These are phyloP conservation scores for Seira sanloemensis DNA, from an alignment of 2,888 invertebrate species.

Conservation along the genomic window DNA sequence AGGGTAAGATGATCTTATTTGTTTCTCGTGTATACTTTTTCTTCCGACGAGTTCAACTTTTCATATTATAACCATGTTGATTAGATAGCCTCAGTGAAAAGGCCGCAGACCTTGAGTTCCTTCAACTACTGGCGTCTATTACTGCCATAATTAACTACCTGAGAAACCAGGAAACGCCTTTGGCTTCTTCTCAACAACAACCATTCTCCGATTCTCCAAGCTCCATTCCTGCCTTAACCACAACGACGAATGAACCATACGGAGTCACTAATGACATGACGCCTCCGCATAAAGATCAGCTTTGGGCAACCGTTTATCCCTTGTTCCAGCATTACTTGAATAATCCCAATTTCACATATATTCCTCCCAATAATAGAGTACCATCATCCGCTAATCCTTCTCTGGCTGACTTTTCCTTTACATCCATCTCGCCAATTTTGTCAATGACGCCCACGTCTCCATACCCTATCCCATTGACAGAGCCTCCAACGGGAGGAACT, in stretches of 20 bases:
- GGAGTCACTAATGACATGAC: constrained; percentile 50
- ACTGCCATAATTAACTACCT: constrained; percentile 65
- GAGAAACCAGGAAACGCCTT: constrained; percentile 23
- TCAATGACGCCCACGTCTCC: constrained; percentile 52
- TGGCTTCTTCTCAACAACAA: not conserved
- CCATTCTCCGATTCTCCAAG: not conserved
- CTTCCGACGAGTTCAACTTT: no score
- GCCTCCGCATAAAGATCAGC: constrained; percentile 60
- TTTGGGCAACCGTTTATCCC: constrained; percentile 61
- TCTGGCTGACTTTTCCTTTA: not conserved
- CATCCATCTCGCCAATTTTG: not conserved
- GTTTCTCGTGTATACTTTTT: no score
- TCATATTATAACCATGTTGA: constrained; percentile 37
- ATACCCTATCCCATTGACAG: constrained; percentile 25
- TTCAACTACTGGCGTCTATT: constrained; percentile 66
- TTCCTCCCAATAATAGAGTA: constrained; percentile 31
- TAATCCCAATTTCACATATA: constrained; percentile 53
- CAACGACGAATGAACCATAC: constrained; percentile 40
- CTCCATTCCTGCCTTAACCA: not conserved
- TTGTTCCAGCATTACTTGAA: constrained; percentile 56
- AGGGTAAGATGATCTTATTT: constrained; percentile 27
- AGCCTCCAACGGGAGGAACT: constrained; percentile 8
- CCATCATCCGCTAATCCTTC: not conserved
- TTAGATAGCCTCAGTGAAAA: constrained; percentile 59
- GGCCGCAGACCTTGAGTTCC: constrained; percentile 47